Base-by-base conservation (phyloP, 53 echinoderm and acorn worm species). In the Astropecten irregularis region DNA sequence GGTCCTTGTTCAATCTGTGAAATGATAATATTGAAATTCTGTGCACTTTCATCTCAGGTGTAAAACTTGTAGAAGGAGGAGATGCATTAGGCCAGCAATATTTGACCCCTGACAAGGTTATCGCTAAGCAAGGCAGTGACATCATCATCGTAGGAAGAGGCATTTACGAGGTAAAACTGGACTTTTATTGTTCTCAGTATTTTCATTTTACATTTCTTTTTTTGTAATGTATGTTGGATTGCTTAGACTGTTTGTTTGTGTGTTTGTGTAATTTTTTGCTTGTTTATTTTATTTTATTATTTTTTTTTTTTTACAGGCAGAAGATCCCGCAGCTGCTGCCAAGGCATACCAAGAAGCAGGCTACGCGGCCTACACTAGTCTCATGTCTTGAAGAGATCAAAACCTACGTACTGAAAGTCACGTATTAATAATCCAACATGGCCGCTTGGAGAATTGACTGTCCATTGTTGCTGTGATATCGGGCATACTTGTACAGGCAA, bases 131-230 rank as follows among this genome's bases (percentile, higher is more conserved):
- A 27, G 92, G 88, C 26, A 92, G 88, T 92, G 99, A 99, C 60
- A 73, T 99, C 83, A 99, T 99, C 83, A 99, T 99, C 50, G 99
- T 99, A 14, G 99, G 99, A 4, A 82, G 99, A 63, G 99, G 94
- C 10, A 99, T 99, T 36, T 99, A 99, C 66, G 77, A 99, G 92
- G 95, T 95, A 31, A 77, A 32, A 23, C 22, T 22, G 10, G 10
- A 42, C 42, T 42, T 42, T 11, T 8, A 11, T 6, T 11, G 6
- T 11, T 42, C 42, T 11, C 11, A 42, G 11, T 42, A 8, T 42
- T 42, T 42, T 6, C 6, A 8, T 42, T 42, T 42, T 42, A 42
- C 42, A 42, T 42, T 42, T 42, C 11, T 6, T 6, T 42, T 11
- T 8, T 42, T 42, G 6, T 53, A 53, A n/a, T n/a, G n/a, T 18